A percentile compares a stretch with the other conserved stretches of the same genome.
These are phyloP conservation scores for Epicauta chinensis DNA, from an alignment of 1,140 invertebrate genomes.

Conservation along the genomic window DNA sequence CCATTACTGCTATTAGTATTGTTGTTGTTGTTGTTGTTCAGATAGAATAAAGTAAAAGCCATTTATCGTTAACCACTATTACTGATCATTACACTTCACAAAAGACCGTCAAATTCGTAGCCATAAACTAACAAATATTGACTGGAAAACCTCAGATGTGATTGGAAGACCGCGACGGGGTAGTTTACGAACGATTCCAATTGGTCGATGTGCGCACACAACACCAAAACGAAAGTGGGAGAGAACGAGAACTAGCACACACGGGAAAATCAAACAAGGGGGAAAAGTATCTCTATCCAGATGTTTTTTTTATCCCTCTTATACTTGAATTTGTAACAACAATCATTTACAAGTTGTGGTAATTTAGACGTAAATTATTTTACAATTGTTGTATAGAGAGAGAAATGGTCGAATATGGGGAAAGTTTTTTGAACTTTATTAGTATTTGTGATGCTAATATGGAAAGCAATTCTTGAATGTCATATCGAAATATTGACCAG, in stretches of 20 bases:
- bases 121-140: slow-evolving; percentile 36
- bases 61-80: neutral
- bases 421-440: too few relatives aligned
- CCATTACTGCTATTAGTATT: neutral
- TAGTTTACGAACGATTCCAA: slow-evolving; percentile 15
- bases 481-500: too few relatives aligned
- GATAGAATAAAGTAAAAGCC: neutral
- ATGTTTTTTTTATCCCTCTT: slow-evolving; percentile 16
- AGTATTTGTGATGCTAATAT: too few relatives aligned
- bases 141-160: slow-evolving; percentile 36
- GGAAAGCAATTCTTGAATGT: too few relatives aligned
- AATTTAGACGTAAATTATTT: too few relatives aligned
- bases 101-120: slow-evolving; percentile 25
- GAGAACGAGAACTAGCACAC: neutral
- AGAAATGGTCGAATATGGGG: too few relatives aligned
- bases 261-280: slow-evolving; percentile 20
- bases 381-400: too few relatives aligned
- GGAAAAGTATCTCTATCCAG: slow-evolving; percentile 17
- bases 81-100: neutral
- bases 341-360: slow-evolving; percentile 14
- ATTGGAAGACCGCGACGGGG: slow-evolving; percentile 31
- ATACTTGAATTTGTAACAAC: slow-evolving; percentile 8
- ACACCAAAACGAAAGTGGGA: slow-evolving; percentile 2
- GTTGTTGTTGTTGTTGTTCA: neutral
- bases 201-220: slow-evolving; percentile 17